These are phyloP conservation scores for Zelostemma sp. DNA, from an alignment of 1,140 invertebrate species.

Conservation along the genomic window DNA sequence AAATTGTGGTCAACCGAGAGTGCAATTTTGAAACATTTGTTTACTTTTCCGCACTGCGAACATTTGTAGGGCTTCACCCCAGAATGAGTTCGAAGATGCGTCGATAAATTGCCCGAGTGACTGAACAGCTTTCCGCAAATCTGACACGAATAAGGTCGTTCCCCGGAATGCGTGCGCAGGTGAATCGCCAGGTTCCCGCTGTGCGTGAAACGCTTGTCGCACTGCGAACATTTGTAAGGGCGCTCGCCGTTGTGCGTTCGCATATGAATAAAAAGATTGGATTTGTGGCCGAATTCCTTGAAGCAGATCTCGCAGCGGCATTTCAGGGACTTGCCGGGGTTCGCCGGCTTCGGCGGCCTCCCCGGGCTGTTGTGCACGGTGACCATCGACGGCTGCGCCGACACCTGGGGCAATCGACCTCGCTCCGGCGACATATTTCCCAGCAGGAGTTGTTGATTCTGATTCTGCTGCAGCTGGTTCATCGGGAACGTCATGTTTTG, in stretches of 20 bases:
- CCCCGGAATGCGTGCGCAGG: conserved; percentile 73
- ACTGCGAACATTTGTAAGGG: conserved; percentile 79
- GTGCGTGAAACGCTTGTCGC: conserved; percentile 78
- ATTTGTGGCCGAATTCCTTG: conserved; percentile 71
- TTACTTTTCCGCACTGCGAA: too few species aligned
- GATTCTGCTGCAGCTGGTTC: conserved; percentile 34
- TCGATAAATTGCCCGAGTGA: conserved; percentile 72
- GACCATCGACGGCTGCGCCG: conserved; percentile 29
- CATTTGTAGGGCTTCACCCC: conserved; percentile 73
- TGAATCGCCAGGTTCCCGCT: conserved; percentile 75
- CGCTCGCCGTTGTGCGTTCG: conserved; percentile 77
- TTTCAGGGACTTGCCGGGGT: conserved; percentile 58
- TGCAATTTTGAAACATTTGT: conserved; percentile 67
- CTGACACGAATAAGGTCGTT: conserved; percentile 74
- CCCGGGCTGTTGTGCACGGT: conserved; percentile 55
- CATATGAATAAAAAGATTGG: conserved; percentile 73
- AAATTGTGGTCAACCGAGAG: too few species aligned
- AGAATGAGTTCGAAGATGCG: conserved; percentile 73
- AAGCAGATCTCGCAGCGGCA: conserved; percentile 73
- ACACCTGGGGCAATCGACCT: conserved; percentile 15
- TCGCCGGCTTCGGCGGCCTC: conserved; percentile 53
- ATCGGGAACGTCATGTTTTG: conserved; percentile 48
- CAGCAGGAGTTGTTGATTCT: conserved; percentile 30
- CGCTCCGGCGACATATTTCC: conserved; percentile 15
- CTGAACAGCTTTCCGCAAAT: conserved; percentile 74